A percentile compares a stretch with the other conserved stretches of the same genome.
Conservation (phyloP, 2,113 vertebrate species). For the Conger conger region DNA sequence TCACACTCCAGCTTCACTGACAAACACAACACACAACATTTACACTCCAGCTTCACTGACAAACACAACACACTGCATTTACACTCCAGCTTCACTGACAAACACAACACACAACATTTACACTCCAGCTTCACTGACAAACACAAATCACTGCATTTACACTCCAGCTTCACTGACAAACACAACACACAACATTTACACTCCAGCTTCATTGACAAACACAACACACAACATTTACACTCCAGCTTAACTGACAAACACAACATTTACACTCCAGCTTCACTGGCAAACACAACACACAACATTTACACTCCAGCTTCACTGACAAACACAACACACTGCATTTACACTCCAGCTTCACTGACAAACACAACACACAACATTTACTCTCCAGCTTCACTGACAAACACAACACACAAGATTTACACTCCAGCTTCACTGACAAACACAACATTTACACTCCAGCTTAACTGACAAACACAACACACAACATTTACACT, state of each 20-base stretch:
- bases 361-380: constrained; percentile 80
- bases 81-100: constrained; percentile 72
- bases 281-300: constrained; percentile 80
- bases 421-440: constrained; percentile 72
- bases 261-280: constrained; percentile 72
- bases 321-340: constrained; percentile 79
- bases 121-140: constrained; percentile 72
- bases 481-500: constrained; percentile 83
- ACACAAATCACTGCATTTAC: constrained; percentile 78
- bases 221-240: constrained; percentile 82
- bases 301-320: constrained; percentile 72
- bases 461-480: constrained; percentile 71
- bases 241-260: constrained; percentile 71
- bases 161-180: constrained; percentile 73
- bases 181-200: constrained; percentile 82
- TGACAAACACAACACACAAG: too few relatives aligned
- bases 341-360: constrained; percentile 73
- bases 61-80: constrained; percentile 82
- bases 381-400: constrained; percentile 72
- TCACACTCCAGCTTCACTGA: constrained; percentile 72
- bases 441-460: constrained; percentile 82
- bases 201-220: constrained; percentile 71
- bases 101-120: constrained; percentile 83
- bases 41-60: constrained; percentile 71
- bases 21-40: constrained; percentile 83